A percentile compares a stretch with the other conserved stretches of the same genome.
phyloP scores from a whole-genome alignment of 1,140 invertebrate species.

The Zaprionus nigranus region DNA sequence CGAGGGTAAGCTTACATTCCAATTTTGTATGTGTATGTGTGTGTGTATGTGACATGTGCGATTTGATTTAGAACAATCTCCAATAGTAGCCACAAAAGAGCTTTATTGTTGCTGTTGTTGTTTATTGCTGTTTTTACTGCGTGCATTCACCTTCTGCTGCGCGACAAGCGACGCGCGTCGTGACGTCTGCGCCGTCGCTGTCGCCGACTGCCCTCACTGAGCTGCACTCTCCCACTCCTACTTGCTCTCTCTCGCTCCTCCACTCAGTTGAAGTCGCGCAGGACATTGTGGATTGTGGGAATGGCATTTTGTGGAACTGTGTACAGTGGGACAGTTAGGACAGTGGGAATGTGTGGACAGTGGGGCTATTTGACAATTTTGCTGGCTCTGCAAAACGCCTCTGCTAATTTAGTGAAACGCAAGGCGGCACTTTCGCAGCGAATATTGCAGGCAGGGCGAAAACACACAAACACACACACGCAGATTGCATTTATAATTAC shows the following conservation, averaged over 20 bases:
- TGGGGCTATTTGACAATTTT: slow-evolving; percentile 5
- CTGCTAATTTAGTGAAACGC: slow-evolving; percentile 33
- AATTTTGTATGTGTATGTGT: neutral
- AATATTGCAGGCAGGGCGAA: slow-evolving; percentile 33
- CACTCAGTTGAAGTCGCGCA: neutral
- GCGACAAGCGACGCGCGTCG: neutral
- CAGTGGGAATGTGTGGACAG: neutral
- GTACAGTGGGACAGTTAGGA: neutral
- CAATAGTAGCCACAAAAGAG: neutral
- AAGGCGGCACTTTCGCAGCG: slow-evolving; percentile 29
- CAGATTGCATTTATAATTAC: slow-evolving; percentile 33
- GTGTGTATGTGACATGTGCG: slow-evolving; percentile 3
- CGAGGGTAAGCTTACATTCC: slow-evolving; percentile 3
- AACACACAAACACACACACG: slow-evolving; percentile 9
- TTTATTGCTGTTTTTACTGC: neutral
- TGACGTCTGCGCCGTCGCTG: neutral
- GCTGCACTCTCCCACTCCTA: neutral
- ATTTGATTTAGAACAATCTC: slow-evolving; percentile 1
- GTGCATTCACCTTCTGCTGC: slow-evolving; percentile 8
- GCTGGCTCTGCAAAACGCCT: slow-evolving; percentile 24
- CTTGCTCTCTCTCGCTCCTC: neutral
- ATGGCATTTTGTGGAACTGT: neutral
- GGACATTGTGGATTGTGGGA: slow-evolving; percentile 7
- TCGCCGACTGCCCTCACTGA: too few relatives aligned
- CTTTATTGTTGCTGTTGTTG: neutral